Conservation (phyloP, 2,113 vertebrate genomes). For the Scophthalmus maximus region DNA sequence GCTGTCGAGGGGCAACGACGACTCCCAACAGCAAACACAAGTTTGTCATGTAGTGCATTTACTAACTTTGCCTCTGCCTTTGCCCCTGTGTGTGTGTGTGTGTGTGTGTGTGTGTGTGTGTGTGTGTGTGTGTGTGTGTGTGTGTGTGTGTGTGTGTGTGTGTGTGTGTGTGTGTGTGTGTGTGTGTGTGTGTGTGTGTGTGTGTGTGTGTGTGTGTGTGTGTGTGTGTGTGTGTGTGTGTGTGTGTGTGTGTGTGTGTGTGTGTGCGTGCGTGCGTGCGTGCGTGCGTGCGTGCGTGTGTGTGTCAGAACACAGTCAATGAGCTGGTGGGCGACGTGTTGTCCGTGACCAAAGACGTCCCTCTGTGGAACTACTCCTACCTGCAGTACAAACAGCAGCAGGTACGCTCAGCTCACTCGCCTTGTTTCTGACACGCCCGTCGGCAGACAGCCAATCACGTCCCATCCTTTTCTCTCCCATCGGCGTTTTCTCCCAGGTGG, state of each 20-base stretch:
- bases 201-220: no score
- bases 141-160: no score
- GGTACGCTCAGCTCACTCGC: constrained; percentile 2
- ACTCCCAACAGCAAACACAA: no score
- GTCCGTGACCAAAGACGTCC: constrained; percentile 81
- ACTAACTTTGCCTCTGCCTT: no score
- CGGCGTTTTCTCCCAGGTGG: constrained; percentile 74
- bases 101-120: no score
- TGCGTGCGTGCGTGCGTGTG: constrained; percentile 3
- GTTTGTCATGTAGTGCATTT: no score
- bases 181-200: no score
- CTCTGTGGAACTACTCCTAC: constrained; percentile 84
- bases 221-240: background rate
- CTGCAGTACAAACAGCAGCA: constrained; percentile 81
- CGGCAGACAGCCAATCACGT: constrained; percentile 22
- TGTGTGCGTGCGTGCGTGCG: constrained; percentile 36
- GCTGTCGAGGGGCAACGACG: no score
- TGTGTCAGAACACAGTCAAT: constrained; percentile 82
- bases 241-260: background rate
- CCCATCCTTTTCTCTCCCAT: background rate
- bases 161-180: no score
- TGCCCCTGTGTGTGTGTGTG: no score
- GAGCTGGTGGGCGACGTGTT: constrained; percentile 80
- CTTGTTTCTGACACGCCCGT: background rate
- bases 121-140: no score